Evolutionary conservation across 2,888 invertebrate species (phyloP).

Genomic region (Tortrix viridana): DNA sequence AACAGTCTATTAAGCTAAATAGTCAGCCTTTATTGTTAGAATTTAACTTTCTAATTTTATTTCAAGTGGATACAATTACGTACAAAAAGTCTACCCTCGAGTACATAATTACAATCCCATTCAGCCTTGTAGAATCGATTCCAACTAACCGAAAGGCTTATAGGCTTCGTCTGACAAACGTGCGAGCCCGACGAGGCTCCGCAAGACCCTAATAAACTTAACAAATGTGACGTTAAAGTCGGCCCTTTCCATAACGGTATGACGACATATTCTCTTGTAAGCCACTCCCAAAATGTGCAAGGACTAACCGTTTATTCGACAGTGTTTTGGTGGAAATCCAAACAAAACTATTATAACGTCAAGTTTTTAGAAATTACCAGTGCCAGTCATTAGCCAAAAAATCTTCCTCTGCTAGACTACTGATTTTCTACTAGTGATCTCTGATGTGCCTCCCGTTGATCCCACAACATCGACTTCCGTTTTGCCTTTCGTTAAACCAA

Average conservation of each 20-base stretch:
- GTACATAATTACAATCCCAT: not conserved
- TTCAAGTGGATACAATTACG: too few relatives aligned
- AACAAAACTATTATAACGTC: too few relatives aligned
- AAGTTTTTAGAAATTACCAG: too few relatives aligned
- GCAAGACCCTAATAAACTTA: conserved; percentile 36
- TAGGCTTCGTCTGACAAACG: conserved; percentile 33
- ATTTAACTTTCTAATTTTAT: too few relatives aligned
- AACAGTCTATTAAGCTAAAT: too few relatives aligned
- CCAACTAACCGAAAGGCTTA: conserved; percentile 31
- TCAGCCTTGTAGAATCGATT: conserved; percentile 22
- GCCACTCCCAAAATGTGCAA: conserved; percentile 4
- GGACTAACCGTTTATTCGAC: conserved; percentile 10
- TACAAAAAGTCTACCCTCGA: not conserved
- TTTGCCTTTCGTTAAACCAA: too few relatives aligned
- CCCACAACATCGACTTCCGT: too few relatives aligned
- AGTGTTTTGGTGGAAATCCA: not conserved
- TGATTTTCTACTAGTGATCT: too few relatives aligned
- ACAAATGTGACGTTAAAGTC: conserved; percentile 35
- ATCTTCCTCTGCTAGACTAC: too few relatives aligned
- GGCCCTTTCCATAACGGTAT: conserved; percentile 28
- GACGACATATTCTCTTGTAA: conserved; percentile 34
- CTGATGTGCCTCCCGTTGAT: too few relatives aligned
- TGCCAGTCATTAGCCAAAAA: too few relatives aligned
- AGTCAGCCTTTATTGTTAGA: too few relatives aligned
- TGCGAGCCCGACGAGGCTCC: conserved; percentile 29